Conservation (phyloP, 2,113 vertebrate genomes). For the Megaceryle maxima region DNA sequence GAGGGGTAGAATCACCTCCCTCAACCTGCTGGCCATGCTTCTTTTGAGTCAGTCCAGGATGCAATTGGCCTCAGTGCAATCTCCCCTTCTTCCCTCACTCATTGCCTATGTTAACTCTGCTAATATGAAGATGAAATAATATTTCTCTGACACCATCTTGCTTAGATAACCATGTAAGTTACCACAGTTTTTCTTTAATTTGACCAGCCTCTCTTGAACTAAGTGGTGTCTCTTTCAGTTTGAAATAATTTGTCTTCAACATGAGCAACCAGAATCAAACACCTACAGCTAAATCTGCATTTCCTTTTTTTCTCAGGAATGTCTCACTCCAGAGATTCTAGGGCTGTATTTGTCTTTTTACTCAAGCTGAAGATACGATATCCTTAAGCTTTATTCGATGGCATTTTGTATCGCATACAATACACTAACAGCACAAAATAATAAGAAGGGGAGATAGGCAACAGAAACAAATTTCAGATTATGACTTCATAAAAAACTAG, state of each 20-base stretch:
- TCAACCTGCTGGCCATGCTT: too few species aligned
- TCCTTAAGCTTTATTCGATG: background rate
- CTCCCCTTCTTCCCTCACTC: background rate
- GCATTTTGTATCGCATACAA: background rate
- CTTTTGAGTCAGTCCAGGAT: too few species aligned
- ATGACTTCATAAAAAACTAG: background rate
- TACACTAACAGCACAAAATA: background rate
- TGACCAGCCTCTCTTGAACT: background rate
- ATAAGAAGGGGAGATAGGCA: background rate
- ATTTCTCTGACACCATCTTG: background rate
- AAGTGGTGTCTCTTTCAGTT: background rate
- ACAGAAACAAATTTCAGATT: background rate
- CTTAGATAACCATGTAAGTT: background rate
- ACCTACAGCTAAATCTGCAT: background rate
- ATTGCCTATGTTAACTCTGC: background rate
- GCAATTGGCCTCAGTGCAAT: too few species aligned
- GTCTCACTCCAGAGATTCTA: background rate
- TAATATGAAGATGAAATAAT: slow-evolving; percentile 15
- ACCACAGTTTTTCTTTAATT: background rate
- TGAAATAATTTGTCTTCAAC: background rate
- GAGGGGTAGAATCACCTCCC: too few species aligned
- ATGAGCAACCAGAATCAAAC: background rate
- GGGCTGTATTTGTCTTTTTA: background rate
- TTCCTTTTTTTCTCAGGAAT: background rate
- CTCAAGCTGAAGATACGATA: background rate